Base-by-base conservation (phyloP, 2,797 vertebrate species). In the Tenualosa ilisha region DNA sequence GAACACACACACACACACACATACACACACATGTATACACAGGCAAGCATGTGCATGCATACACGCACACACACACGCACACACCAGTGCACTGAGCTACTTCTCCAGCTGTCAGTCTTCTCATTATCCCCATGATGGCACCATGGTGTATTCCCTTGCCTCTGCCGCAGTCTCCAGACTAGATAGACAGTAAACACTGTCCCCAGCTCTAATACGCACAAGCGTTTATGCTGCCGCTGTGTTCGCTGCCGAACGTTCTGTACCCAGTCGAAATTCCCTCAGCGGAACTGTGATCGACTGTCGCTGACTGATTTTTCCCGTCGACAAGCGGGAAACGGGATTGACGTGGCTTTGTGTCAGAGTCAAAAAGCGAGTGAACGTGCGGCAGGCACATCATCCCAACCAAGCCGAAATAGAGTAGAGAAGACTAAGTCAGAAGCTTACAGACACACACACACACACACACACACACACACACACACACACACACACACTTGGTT, bases 291-390 rank as follows among this genome's bases (percentile, higher is more conserved):
- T 5, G 15, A 79, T 79, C 72, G 40, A 43, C 72, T 43, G 20
- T 15, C 72, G 6, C 40, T 20, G 72, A 79, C 72, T 79, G 72
- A 46, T 79, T 79, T 79, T 11, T 40, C 40, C 17, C 72, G 37
- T 5, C 15, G 72, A 79, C 37, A 46, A 79, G 72, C 72, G 72
- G 72, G 72, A 79, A 79, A 79, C 72, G 72, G 72, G 72, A 79
- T 79, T 79, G 72, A 79, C 72, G 72, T 79, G 72, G 72, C 72
- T 79, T 79, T 79, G 72, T 79, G 72, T 79, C 37, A 79, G 72
- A 46, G 31, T 43, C 26, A 0, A 40, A 12, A 40, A 17, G 13
- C 17, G 72, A 22, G 63, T 1, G 63, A 13, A 7, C 26, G 46
- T 5, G n/a, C 8, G 65, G 3, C 26, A 13, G 31, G 17, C 54